Conservation (phyloP, 2,888 invertebrate species). For the Agelastica alni region DNA sequence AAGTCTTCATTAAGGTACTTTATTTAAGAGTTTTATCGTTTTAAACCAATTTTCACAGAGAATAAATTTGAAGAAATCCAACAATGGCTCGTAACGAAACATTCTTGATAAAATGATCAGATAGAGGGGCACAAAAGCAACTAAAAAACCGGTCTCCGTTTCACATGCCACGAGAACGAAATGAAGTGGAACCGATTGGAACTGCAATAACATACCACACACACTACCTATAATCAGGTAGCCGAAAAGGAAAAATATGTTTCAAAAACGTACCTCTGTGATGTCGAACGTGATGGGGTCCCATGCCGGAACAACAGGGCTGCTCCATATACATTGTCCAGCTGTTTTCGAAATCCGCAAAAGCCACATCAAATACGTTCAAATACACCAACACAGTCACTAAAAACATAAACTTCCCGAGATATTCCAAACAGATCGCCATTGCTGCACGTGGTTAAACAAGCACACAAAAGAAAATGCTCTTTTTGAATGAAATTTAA, state of each 20-base stretch:
- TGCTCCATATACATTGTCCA: conserved; percentile 70
- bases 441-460: conserved; percentile 44
- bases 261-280: conserved; percentile 60
- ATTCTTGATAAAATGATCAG: conserved; percentile 8
- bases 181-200: conserved; percentile 19
- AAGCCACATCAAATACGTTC: conserved; percentile 41
- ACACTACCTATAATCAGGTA: no score
- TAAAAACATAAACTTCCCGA: conserved; percentile 41
- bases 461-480: conserved; percentile 21
- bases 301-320: conserved; percentile 65
- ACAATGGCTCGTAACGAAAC: conserved; percentile 9
- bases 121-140: neutral
- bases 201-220: neutral
- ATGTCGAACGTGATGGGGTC: conserved; percentile 65
- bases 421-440: conserved; percentile 26
- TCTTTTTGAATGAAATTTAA: conserved; percentile 19
- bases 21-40: neutral
- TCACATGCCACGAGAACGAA: conserved; percentile 3
- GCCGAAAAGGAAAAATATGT: neutral
- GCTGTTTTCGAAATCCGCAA: conserved; percentile 64
- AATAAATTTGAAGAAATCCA: neutral
- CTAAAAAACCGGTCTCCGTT: conserved; percentile 24
- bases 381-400: conserved; percentile 42
- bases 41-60: neutral
- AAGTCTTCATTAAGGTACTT: neutral